These are phyloP conservation scores for Chrosomus eos DNA, from an alignment of 2,797 vertebrate genomes.

Conservation along the genomic window DNA sequence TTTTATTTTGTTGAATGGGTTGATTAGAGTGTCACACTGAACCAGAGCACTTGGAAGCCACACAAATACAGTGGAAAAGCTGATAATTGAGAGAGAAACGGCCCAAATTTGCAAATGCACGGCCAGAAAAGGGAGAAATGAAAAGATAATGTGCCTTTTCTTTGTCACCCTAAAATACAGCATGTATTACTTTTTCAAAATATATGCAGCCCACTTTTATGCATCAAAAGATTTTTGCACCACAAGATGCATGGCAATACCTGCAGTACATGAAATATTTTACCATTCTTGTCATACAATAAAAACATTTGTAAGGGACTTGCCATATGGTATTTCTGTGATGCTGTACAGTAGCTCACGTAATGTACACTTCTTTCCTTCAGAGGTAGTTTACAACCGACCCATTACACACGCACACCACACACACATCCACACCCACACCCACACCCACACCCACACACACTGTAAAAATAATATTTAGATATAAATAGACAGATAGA, in stretches of 20 bases:
- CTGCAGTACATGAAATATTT: constrained; percentile 31
- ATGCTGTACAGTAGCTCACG: background rate
- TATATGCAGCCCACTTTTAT: constrained; percentile 31
- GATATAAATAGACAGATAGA: background rate
- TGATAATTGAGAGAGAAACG: background rate
- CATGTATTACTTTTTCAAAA: constrained; percentile 50
- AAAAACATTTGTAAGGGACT: background rate
- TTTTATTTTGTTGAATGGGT: constrained; percentile 37
- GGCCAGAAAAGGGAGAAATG: background rate
- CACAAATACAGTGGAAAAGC: constrained; percentile 37
- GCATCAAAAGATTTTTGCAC: constrained; percentile 19
- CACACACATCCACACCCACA: background rate
- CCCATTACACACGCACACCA: too few relatives aligned
- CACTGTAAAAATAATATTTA: too few relatives aligned
- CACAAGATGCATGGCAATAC: constrained; percentile 45
- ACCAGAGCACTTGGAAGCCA: constrained; percentile 15
- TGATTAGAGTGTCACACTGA: constrained; percentile 28
- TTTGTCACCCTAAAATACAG: constrained; percentile 33
- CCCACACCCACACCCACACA: too few relatives aligned
- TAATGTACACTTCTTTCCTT: background rate
- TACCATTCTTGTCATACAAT: constrained; percentile 16
- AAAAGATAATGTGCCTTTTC: constrained; percentile 15
- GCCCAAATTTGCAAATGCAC: background rate
- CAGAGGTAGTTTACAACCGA: constrained; percentile 14
- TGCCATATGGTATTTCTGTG: background rate